These are phyloP conservation scores for Saturnia japonica DNA, from an alignment of 2,888 invertebrate species.

Conservation along the genomic window DNA sequence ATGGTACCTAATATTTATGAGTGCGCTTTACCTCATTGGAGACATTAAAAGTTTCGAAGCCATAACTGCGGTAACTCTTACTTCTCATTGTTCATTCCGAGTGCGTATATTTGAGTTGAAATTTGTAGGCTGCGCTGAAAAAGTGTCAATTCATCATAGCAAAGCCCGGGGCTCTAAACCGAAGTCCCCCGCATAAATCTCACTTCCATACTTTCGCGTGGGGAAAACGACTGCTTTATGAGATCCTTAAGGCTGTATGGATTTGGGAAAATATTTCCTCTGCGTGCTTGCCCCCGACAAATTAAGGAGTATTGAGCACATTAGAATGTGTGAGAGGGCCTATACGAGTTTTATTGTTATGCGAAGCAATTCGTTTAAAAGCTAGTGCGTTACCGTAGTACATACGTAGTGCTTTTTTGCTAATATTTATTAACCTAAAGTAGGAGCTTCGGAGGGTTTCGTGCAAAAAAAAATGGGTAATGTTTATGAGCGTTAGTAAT, in stretches of 20 bases:
- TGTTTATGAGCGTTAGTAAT: slow-evolving; percentile 49
- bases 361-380: slow-evolving; percentile 81
- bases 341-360: slow-evolving; percentile 79
- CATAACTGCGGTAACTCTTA: slow-evolving; percentile 68
- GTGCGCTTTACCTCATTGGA: slow-evolving; percentile 73
- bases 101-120: slow-evolving; percentile 78
- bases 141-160: slow-evolving; percentile 82
- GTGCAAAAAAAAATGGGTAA: slow-evolving; percentile 56
- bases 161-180: slow-evolving; percentile 77
- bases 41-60: slow-evolving; percentile 77
- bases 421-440: slow-evolving; percentile 73
- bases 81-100: slow-evolving; percentile 78
- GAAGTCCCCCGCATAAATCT: slow-evolving; percentile 80
- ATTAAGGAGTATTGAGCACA: slow-evolving; percentile 79
- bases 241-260: slow-evolving; percentile 83
- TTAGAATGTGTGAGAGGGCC: slow-evolving; percentile 80
- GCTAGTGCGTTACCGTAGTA: slow-evolving; percentile 73
- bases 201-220: slow-evolving; percentile 81
- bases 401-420: slow-evolving; percentile 75
- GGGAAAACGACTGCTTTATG: slow-evolving; percentile 82
- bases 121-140: slow-evolving; percentile 79
- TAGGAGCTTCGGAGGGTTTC: slow-evolving; percentile 46
- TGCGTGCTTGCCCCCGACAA: slow-evolving; percentile 79
- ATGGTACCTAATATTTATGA: slow-evolving; percentile 72
- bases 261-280: slow-evolving; percentile 82